Base-by-base conservation (phyloP, 2,797 vertebrate genomes). In the Tragelaphus oryx region DNA sequence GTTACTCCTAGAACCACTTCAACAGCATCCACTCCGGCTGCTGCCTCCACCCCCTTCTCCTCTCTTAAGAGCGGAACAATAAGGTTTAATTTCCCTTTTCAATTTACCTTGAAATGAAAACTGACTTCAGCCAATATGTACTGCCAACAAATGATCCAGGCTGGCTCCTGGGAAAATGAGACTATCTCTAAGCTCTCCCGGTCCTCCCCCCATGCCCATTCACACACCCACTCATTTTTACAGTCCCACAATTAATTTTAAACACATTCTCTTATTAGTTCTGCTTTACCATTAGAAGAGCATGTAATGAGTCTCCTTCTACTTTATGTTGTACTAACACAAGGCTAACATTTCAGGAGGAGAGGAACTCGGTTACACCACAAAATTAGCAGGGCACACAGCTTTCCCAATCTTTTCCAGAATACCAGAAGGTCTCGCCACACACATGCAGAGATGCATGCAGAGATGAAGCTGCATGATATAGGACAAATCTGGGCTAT, bases 21-120 rank as follows among this genome's bases (percentile, higher is more conserved):
- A 54, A 71, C 78, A 59, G 95, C 91, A 95, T 86, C 85, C 91
- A 89, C 94, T 59, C 93, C 75, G 80, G 94, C 93, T 87, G 96
- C 95, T 2, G 79, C 95, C 94, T 95, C 94, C 96, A 93, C 91
- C 91, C 68, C 68, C 94, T 94, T 97, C 93, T 87, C 92, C 96
- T 96, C 97, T 97, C 97, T 96, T 87, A 98, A 97, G 97, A 97
- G 93, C 60, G 1, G 16, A 97, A 97, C 97, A 98, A 97, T 98
- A 97, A 98, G 96, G 93, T 97, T 97, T 98, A 97, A 98, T 98
- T 97, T 98, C 97, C 97, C 97, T 98, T 98, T 98, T 95, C 97
- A 98, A 98, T 98, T 97, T 97, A 97, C 97, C 97, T 98, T 98
- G 97, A 97, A 97, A 98, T 97, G 97, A 98, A 98, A 97, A 97